Percentiles rank a stretch among this genome's conserved stretches.
Conservation (phyloP, 1,140 invertebrate genomes). For the Anastrepha obliqua region DNA sequence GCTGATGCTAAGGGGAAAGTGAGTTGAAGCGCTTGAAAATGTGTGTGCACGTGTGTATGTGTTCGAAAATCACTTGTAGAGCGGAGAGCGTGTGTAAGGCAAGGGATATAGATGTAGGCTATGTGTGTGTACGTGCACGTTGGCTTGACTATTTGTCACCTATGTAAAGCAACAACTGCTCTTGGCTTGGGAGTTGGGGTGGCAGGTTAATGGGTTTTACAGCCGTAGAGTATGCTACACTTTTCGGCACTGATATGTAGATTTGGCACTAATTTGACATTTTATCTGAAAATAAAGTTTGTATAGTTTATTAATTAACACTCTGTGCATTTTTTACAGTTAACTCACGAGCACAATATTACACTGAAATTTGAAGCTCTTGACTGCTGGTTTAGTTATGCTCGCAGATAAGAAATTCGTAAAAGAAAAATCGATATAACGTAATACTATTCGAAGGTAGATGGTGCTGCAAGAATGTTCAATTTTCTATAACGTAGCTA, state of each 20-base stretch:
- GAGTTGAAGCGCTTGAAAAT: not conserved
- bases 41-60: not conserved
- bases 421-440: not conserved
- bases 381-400: not conserved
- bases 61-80: not conserved
- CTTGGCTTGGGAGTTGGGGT: not conserved
- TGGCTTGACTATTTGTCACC: not conserved
- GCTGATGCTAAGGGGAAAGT: conserved; percentile 22
- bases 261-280: conserved; percentile 17
- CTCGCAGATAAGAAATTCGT: not conserved
- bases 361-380: not conserved
- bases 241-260: conserved; percentile 11
- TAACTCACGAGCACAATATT: not conserved
- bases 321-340: not conserved
- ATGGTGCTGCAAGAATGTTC: not conserved
- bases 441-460: not conserved
- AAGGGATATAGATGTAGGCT: not conserved
- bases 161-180: not conserved
- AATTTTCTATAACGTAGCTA: not conserved
- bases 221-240: conserved; percentile 5
- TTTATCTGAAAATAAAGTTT: conserved; percentile 17
- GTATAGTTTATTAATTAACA: not conserved
- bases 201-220: not conserved
- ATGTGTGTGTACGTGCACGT: not conserved
- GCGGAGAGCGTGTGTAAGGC: not conserved